Conservation (phyloP, 2,888 invertebrate species). For the Tetranychus truncatus region DNA sequence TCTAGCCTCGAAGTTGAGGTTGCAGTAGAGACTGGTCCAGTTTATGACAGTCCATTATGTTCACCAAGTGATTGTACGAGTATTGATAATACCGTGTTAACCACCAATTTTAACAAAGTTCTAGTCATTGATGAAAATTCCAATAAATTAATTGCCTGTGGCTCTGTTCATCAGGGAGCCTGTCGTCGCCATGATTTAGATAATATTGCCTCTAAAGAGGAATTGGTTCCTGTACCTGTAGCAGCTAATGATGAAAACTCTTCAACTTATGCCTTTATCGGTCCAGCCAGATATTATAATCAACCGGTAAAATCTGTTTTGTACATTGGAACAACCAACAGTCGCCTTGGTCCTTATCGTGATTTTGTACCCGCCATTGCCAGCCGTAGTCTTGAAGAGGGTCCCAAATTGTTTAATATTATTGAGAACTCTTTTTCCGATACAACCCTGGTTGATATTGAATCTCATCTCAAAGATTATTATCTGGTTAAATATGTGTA, state of each 20-base stretch:
- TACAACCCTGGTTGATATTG: slow-evolving; percentile 27
- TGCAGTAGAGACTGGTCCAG: slow-evolving; percentile 56
- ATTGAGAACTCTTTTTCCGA: slow-evolving; percentile 28
- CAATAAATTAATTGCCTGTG: slow-evolving; percentile 63
- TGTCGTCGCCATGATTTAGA: slow-evolving; percentile 65
- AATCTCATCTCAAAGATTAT: slow-evolving; percentile 51
- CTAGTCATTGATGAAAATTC: slow-evolving; percentile 63
- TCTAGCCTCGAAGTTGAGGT: slow-evolving; percentile 46
- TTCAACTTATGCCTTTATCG: slow-evolving; percentile 78
- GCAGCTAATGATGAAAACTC: slow-evolving; percentile 79
- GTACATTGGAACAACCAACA: slow-evolving; percentile 82
- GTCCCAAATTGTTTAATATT: slow-evolving; percentile 23
- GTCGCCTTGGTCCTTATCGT: slow-evolving; percentile 75
- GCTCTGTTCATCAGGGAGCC: slow-evolving; percentile 70
- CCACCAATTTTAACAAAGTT: slow-evolving; percentile 50
- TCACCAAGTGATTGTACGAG: slow-evolving; percentile 22
- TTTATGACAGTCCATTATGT: slow-evolving; percentile 60
- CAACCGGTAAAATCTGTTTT: slow-evolving; percentile 45
- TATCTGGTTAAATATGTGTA: slow-evolving; percentile 87
- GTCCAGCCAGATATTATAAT: slow-evolving; percentile 51
- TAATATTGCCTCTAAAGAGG: slow-evolving; percentile 53
- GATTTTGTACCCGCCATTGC: slow-evolving; percentile 82
- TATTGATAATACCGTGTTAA: slow-evolving; percentile 33
- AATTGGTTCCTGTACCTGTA: slow-evolving; percentile 60
- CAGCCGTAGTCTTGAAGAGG: slow-evolving; percentile 52